Percentiles rank a stretch among this genome's conserved stretches.
phyloP scores from a whole-genome alignment of 2,888 invertebrate genomes.

The Andrena praecox region DNA sequence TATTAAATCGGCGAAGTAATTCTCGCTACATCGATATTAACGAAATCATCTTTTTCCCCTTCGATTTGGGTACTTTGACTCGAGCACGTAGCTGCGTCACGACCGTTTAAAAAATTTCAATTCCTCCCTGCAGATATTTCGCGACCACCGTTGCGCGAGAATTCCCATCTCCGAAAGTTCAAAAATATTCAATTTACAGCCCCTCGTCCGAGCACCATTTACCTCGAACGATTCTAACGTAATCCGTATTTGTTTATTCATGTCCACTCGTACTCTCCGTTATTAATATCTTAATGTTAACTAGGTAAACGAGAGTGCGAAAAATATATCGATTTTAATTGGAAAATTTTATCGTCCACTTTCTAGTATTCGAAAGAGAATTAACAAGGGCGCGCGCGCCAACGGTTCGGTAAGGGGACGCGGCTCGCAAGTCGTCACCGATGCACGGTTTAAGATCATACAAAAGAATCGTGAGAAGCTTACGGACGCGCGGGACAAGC shows the following conservation, averaged over 20 bases:
- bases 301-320: neutral
- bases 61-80: neutral
- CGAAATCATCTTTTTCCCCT: neutral
- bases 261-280: neutral
- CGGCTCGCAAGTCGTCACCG: conserved; percentile 83
- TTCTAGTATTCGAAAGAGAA: conserved; percentile 71
- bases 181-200: neutral
- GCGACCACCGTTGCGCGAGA: neutral
- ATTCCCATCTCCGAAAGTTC: neutral
- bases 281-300: neutral
- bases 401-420: conserved; percentile 71
- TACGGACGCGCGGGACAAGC: conserved; percentile 92
- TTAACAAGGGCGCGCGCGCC: conserved; percentile 66
- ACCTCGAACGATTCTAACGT: neutral
- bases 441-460: conserved; percentile 92
- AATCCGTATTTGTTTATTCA: neutral
- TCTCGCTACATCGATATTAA: neutral
- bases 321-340: neutral
- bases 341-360: neutral
- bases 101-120: neutral
- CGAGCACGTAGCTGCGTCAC: neutral
- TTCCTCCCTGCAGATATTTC: neutral
- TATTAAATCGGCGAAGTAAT: neutral
- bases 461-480: conserved; percentile 91
- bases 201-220: neutral